Evolutionary conservation across 1,140 invertebrate species (phyloP), one percentile per base, ranked within the genome.

Genomic region (Neotoxoptera formosana): DNA sequence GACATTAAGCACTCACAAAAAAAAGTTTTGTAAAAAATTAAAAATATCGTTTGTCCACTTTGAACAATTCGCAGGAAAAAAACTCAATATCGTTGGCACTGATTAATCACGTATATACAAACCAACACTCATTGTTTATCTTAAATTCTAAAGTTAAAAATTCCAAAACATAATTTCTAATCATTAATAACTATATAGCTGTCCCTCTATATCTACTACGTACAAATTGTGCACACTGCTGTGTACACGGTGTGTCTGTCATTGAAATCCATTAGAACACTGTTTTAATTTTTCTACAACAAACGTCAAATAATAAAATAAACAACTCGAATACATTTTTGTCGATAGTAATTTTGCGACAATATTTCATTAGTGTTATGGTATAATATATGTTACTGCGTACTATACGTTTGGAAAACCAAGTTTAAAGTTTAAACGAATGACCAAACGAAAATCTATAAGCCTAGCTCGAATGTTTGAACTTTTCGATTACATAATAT

Each of bases 11-110:
- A 41, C 53, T 53, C 21, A 36, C 34, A n/a, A 41, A 60, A 45
- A 89, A 23, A 60, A 56, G 47, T 87, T 87, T 87, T 47, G 86
- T 48, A n/a, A 36, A 81, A 81, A 36, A 81, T 0, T 25, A 86
- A 36, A 36, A 89, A 89, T 89, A 53, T 89, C 48, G 87, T 51
- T 89, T 60, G 36, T 90, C 88, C 53, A 90, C 53, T 90, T 90
- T 56, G 53, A 90, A 51, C 20, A 88, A 60, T 60, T 45, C 25
- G 14, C 53, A 23, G 87, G 14, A 90, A 56, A 90, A 48, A 53
- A 90, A 41, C 11, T 60, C 53, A 20, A 60, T 60, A 45, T 41
- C 48, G n/a, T 89, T 89, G 87, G 48, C 48, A 36, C 48, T 53
- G 87, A 53, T 89, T 51, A 51, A 89, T 53, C 87, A 90, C 88